Conservation (phyloP, 2,888 invertebrate species). For the Gasteruption jaculator region DNA sequence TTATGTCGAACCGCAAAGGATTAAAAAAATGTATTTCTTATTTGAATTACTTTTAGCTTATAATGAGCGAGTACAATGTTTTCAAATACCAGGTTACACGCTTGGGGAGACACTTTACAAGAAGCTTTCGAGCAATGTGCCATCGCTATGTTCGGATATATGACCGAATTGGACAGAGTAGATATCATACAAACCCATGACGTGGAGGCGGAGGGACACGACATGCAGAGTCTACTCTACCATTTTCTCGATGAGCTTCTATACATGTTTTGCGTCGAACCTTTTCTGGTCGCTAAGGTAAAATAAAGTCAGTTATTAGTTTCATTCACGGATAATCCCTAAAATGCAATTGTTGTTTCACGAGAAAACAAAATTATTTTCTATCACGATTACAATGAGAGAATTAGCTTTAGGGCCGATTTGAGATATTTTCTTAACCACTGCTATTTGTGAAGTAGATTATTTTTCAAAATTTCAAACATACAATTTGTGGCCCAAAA, state of each 20-base stretch:
- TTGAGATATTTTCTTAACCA: no score
- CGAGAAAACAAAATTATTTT: no score
- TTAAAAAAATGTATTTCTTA: no score
- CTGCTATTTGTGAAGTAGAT: no score
- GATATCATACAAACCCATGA: slow-evolving; percentile 73
- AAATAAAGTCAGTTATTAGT: no score
- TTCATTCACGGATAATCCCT: no score
- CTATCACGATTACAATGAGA: no score
- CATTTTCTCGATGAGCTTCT: slow-evolving; percentile 93
- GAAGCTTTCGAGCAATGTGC: slow-evolving; percentile 95
- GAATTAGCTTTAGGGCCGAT: no score
- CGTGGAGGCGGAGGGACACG: slow-evolving; percentile 86
- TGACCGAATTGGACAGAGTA: slow-evolving; percentile 86
- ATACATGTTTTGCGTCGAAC: slow-evolving; percentile 89
- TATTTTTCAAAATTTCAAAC: background rate
- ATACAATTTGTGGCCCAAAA: background rate
- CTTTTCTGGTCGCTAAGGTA: slow-evolving; percentile 72
- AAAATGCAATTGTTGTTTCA: no score
- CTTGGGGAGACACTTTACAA: slow-evolving; percentile 82
- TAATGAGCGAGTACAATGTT: background rate
- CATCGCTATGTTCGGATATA: slow-evolving; percentile 95
- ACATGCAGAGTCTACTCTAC: slow-evolving; percentile 81
- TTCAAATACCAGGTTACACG: slow-evolving; percentile 68
- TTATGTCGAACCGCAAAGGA: background rate
- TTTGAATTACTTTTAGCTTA: background rate